A percentile compares a stretch with the other conserved stretches of the same genome.
Conservation (phyloP, 2,797 vertebrate species). For the Bradypodion pumilum region DNA sequence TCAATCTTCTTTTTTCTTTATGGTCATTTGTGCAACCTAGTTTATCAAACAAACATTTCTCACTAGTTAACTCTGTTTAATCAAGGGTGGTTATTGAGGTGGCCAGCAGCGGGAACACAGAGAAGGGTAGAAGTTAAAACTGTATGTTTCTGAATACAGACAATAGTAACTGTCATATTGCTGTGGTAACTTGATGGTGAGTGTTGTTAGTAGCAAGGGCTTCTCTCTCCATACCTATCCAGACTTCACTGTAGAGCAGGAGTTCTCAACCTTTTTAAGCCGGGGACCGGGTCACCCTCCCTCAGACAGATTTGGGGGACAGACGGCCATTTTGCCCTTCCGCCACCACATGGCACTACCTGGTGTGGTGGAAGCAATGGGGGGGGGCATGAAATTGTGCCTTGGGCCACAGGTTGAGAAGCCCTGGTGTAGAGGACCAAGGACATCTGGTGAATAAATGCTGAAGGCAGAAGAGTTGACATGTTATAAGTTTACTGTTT, state of each 20-base stretch:
- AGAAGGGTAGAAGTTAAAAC: not conserved
- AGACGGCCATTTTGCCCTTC: too few species aligned
- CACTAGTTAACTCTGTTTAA: conserved; percentile 8
- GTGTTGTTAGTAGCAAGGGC: not conserved
- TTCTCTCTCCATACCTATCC: not conserved
- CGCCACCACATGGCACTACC: too few species aligned
- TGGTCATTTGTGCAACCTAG: conserved; percentile 34
- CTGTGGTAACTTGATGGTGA: not conserved
- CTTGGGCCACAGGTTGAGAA: too few species aligned
- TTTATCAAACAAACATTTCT: conserved; percentile 37
- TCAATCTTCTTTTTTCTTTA: conserved; percentile 37
- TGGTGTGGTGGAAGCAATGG: too few species aligned
- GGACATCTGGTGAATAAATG: too few species aligned
- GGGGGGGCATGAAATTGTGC: too few species aligned
- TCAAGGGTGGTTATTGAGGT: not conserved
- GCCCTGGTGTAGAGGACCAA: too few species aligned
- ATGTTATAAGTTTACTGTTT: too few species aligned
- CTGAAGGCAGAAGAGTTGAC: not conserved
- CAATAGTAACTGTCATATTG: not conserved
- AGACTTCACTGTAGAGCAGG: too few species aligned
- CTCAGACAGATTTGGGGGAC: too few species aligned
- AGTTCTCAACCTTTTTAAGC: too few species aligned
- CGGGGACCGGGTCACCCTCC: too few species aligned
- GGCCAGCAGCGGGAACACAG: not conserved
- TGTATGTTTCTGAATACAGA: not conserved